Evolutionary conservation across 64 coral and sea anemone genomes (phyloP), one percentile per base, ranked within the genome.

Genomic region (Catalaphyllia jardinei): DNA sequence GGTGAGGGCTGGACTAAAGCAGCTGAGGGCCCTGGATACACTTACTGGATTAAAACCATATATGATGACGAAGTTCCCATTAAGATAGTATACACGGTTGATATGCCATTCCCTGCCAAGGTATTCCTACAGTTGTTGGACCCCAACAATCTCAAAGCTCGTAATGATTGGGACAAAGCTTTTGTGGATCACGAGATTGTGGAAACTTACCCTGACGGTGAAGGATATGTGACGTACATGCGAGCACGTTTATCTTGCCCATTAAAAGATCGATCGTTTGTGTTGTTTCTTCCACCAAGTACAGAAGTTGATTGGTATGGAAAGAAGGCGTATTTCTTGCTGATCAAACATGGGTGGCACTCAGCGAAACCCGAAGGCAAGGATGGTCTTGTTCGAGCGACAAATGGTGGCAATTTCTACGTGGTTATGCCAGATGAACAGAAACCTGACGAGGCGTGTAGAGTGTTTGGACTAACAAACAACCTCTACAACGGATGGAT

Each of bases 401-500:
- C 78, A 16, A 80, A 87, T 87, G 85, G 91, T 6, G 87, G 62
- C 61, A 86, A 92, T 49, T 92, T 92, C 60, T 79, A 87, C 60
- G 86, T 73, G 42, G 87, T 92, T 4, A 80, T 60, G 10, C 16
- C 49, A 71, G 79, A 79, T 22, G 49, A 79, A 4, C 15, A 73
- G n/a, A 31, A 87, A 49, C 91, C 84, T 4, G 91, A 80, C 1
- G 28, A 15, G 35, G 84, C 74, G 14, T 92, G 91, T 19, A 38
- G 31, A 17, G 19, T 92, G 75, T 92, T 87, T 60, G 91, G 91
- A 30, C 80, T 92, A 71, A 79, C 91, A 31, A 92, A 85, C 75
- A 92, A 92, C 49, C 83, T 87, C 46, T 87, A 80, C 35, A 71
- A 86, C 13, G 91, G 91, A 52, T 92, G 83, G 83, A 67, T 92